A percentile compares a stretch with the other conserved stretches of the same genome.
Conservation (phyloP, 30 jellyfish, hydroid and myxozoan genomes). For the Nemopilema nomurai region DNA sequence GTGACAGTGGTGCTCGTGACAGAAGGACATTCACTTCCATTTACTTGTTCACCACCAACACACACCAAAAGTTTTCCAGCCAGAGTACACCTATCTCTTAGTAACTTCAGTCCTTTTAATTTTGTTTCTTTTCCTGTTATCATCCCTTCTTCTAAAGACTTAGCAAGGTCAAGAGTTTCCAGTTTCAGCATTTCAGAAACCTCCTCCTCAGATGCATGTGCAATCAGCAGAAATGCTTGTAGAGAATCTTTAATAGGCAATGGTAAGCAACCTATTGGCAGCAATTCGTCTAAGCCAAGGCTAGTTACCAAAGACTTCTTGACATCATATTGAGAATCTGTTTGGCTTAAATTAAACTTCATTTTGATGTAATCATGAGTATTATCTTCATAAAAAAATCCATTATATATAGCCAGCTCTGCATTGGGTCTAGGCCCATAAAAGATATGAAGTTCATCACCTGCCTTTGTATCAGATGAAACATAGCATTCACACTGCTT, state of each 20-base stretch:
- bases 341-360: slow-evolving; percentile 33
- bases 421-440: slow-evolving; percentile 73
- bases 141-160: background rate
- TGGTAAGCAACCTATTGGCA: slow-evolving; percentile 40
- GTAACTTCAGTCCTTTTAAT: slow-evolving; percentile 11
- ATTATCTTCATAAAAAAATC: slow-evolving; percentile 57
- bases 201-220: slow-evolving; percentile 31
- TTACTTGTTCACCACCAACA: background rate
- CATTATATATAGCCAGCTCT: slow-evolving; percentile 59
- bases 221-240: slow-evolving; percentile 10
- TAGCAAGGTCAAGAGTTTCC: slow-evolving; percentile 21
- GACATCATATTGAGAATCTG: slow-evolving; percentile 16
- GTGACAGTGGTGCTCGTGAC: slow-evolving; percentile 6
- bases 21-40: background rate
- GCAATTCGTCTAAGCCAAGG: slow-evolving; percentile 32
- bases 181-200: slow-evolving; percentile 11
- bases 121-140: slow-evolving; percentile 32
- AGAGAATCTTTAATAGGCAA: slow-evolving; percentile 30
- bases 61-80: slow-evolving; percentile 4
- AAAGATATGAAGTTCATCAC: slow-evolving; percentile 38
- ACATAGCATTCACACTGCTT: slow-evolving; percentile 44
- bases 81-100: slow-evolving; percentile 38
- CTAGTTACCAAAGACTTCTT: slow-evolving; percentile 13
- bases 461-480: background rate
- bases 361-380: slow-evolving; percentile 37